Base-by-base conservation (phyloP, 2,888 invertebrate genomes). In the Cloeon dipterum region DNA sequence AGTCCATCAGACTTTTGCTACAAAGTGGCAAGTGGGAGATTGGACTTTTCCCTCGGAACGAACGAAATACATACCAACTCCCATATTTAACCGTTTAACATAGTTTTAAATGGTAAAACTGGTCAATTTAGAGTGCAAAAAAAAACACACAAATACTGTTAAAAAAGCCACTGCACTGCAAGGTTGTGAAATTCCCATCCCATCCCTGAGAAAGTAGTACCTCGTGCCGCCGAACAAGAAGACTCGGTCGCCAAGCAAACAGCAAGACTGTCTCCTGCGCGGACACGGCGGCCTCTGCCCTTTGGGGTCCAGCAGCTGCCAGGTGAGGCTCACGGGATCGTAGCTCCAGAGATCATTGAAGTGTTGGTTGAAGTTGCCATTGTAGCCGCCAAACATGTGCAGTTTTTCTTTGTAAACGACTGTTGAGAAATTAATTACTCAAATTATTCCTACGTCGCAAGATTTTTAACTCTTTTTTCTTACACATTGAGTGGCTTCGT, bases 201-300 rank as follows among this genome's bases (percentile, higher is more conserved):
- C 25, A 25, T 25, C 25, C 26, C 4, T 26, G 13, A 26, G 13
- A 11, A 10, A 14, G 5, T 8, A 5, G 10, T 16, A 79, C 77
- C 83, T 86, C 39, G 88, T 88, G 26, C 91, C 91, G 34, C 89
- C 89, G 61, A 91, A 91, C 39, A 89, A 59, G 55, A 71, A 88
- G 46, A 86, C 66, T 50, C 70, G 65, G 44, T 74, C 65, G 11
- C 65, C 69, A 46, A 76, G 66, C 33, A 79, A 61, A 48, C 85
- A 65, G 52, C 85, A 83, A 36, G 78, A 82, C 55, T 89, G 89
- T 34, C 81, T 59, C 45, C 81, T 57, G 34, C 78, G 61, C 39
- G 67, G 63, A 48, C 68, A 65, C 1, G 75, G 74, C n/a, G 62
- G 54, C 36, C 54, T 54, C 1, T 77, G 77, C 19, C 54, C 52